Base-by-base conservation (phyloP, 2,113 vertebrate species). In the Prionailurus bengalensis region DNA sequence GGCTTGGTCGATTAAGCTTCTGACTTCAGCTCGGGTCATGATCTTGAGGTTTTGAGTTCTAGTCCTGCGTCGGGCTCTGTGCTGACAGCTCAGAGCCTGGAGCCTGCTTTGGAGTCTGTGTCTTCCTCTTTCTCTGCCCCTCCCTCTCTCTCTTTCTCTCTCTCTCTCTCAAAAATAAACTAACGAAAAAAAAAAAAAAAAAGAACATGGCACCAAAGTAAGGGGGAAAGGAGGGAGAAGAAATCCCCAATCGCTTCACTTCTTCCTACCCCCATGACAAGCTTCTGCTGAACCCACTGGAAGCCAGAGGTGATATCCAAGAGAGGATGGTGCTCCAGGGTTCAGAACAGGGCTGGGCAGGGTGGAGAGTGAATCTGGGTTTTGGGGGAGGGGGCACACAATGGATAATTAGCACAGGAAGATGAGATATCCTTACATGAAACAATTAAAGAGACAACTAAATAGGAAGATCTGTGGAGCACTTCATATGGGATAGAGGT, bases 361-460 rank as follows among this genome's bases (percentile, higher is more conserved):
- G 45, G 7, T 5, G 7, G 31, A 82, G 79, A 86, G 48, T 48
- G 65, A 82, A 55, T 89, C 66, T 39, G n/a, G 76, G 16, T 45
- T 45, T 45, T 17, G 45, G 11, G 17, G 17, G 21, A 11, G 33
- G 33, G 23, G 39, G 39, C 29, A 83, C 91, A n/a, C 19, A 16
- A 8, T 63, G 58, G 61, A 23, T 80, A 94, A 95, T 36, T 68
- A 42, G 36, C 21, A 33, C 15, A 19, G 29, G 36, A 74, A 91
- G 58, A 92, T 87, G 96, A 97, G 91, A 73, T 94, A 88, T 27
- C 71, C 36, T 74, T 51, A 73, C 17, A 80, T 1, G 23, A 70
- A 94, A 95, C 55, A 89, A 82, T 84, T 51, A 84, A 95, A 94
- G 76, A 81, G 71, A 76, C n/a, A 91, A 86, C 48, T 83, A 66